These are phyloP conservation scores for Cotesia congregata DNA, from an alignment of 2,888 invertebrate species.

Conservation along the genomic window DNA sequence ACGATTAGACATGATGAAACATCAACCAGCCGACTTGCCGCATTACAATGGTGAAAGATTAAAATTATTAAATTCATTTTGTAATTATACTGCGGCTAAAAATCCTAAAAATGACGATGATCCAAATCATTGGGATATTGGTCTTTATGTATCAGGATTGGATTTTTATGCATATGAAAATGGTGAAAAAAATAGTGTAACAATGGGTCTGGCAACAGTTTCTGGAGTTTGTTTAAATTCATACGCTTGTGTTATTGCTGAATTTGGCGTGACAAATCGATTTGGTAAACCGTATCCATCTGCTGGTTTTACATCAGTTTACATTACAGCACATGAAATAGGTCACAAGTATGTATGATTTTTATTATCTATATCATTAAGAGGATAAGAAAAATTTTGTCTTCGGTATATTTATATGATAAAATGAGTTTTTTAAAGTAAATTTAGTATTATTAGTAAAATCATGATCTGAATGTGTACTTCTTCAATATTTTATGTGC, in stretches of 20 bases:
- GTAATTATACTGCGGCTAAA: slow-evolving; percentile 77
- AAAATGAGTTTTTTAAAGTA: no score
- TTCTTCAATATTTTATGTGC: no score
- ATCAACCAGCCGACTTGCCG: slow-evolving; percentile 76
- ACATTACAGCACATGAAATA: slow-evolving; percentile 87
- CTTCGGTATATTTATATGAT: no score
- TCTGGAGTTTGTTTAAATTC: slow-evolving; percentile 81
- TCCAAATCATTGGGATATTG: slow-evolving; percentile 86
- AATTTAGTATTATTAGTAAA: no score
- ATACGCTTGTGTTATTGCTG: slow-evolving; percentile 84
- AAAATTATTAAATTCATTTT: slow-evolving; percentile 81
- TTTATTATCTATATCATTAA: neutral
- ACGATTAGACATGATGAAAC: slow-evolving; percentile 79
- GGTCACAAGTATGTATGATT: slow-evolving; percentile 81
- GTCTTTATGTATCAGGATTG: slow-evolving; percentile 81
- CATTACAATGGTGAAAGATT: slow-evolving; percentile 79
- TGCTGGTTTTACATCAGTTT: slow-evolving; percentile 87
- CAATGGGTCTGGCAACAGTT: slow-evolving; percentile 87
- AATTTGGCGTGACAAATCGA: slow-evolving; percentile 81
- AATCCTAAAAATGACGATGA: slow-evolving; percentile 79
- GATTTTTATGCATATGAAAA: slow-evolving; percentile 83
- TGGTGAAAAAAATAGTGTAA: slow-evolving; percentile 77
- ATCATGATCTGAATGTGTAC: no score
- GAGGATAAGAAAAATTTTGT: neutral
- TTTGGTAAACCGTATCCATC: slow-evolving; percentile 86